Evolutionary conservation across 2,113 vertebrate species (phyloP), one percentile per base, ranked within the genome.

Genomic region (Hiodon tergisus): DNA sequence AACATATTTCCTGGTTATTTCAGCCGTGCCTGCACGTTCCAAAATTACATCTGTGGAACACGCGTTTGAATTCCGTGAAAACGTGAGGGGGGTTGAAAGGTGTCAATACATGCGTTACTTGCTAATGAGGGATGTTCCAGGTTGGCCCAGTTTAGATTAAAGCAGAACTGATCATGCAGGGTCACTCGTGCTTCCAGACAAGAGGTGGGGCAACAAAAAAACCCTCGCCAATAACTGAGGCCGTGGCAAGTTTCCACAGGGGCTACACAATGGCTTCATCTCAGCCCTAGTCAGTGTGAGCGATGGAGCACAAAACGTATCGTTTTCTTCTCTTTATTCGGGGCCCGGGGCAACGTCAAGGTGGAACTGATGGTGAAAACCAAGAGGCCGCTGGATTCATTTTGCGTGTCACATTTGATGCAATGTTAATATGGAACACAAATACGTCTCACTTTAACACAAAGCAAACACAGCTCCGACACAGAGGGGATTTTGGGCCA

Each of bases 381-480:
- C 55, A 3, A 68, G 82, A 76, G 4, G 79, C 47, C 57, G 67
- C 68, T 80, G 60, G 67, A 50, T 69, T 70, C 60, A 67, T 90
- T 86, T 89, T 89, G 84, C 82, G 88, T 88, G 81, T 82, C 78
- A 78, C 50, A 82, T 83, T 82, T 85, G 80, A 88, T 85, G 81
- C 79, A 73, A 77, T 81, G 86, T 87, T 83, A 80, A 86, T 87
- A 87, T 89, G 82, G 83, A 84, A 86, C 75, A 80, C 83, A 84
- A 85, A 82, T 73, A 85, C n/a, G 81, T 90, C 87, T 88, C 86
- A 86, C 87, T 87, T 83, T 79, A 81, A 86, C 80, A 54, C 81
- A 67, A 80, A 68, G 80, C 60, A 72, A 82, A 65, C 62, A 16
- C 78, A 73, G 78, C 84, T 84, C 83, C 86, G 78, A 78, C 78